These are phyloP conservation scores for Megalops cyprinoides DNA, from an alignment of 2,797 vertebrate genomes.

Conservation along the genomic window DNA sequence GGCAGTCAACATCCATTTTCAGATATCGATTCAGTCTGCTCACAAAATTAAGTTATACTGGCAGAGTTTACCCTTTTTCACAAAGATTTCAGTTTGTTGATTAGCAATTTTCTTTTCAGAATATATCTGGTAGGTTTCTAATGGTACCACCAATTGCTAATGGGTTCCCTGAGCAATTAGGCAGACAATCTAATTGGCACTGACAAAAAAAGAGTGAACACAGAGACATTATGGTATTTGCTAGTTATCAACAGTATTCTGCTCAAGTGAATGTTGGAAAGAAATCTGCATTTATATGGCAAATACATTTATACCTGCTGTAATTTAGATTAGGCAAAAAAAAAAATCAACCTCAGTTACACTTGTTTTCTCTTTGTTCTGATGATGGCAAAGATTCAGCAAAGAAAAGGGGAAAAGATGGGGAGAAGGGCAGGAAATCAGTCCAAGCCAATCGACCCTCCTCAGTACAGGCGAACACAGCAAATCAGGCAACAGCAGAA, in stretches of 20 bases:
- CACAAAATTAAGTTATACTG: too few relatives aligned
- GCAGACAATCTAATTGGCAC: neutral
- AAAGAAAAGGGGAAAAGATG: slow-evolving; percentile 25
- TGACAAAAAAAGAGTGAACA: neutral
- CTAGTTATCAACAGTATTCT: neutral
- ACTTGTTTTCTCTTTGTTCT: neutral
- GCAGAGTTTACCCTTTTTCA: neutral
- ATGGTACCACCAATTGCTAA: neutral
- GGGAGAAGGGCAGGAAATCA: slow-evolving; percentile 27
- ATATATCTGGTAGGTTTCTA: neutral
- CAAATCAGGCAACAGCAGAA: neutral
- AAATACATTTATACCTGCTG: neutral
- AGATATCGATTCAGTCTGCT: too few relatives aligned
- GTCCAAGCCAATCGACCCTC: neutral
- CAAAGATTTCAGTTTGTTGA: neutral
- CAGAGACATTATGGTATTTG: neutral
- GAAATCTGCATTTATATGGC: neutral
- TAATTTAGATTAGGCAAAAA: neutral
- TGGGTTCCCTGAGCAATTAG: neutral
- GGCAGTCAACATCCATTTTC: too few relatives aligned
- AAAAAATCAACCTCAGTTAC: neutral
- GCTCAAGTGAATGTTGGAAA: neutral
- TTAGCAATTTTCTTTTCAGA: neutral
- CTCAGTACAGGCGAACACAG: slow-evolving; percentile 1
- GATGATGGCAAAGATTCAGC: slow-evolving; percentile 28